phyloP scores from a whole-genome alignment of 2,888 invertebrate species.

The Pardosa pseudoannulata region DNA sequence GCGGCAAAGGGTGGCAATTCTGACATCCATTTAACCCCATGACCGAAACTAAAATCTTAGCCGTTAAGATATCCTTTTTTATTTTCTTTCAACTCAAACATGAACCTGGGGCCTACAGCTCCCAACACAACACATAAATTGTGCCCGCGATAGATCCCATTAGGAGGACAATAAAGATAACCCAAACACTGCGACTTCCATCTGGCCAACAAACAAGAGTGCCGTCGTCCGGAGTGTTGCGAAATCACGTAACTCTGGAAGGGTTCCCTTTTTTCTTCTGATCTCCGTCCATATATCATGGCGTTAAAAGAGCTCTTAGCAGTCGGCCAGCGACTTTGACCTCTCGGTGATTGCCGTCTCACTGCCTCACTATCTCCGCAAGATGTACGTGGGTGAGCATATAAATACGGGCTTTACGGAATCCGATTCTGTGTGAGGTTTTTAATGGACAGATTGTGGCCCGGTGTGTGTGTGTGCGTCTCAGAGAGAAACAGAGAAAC shows the following conservation, averaged over 20 bases:
- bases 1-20: neutral
- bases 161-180: constrained; percentile 7
- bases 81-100: neutral
- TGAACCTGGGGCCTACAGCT: neutral
- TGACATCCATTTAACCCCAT: neutral
- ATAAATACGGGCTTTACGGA: constrained; percentile 45
- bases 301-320: constrained; percentile 61
- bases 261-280: constrained; percentile 12
- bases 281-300: constrained; percentile 47
- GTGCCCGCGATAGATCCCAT: neutral
- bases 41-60: neutral
- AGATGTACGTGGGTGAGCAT: constrained; percentile 54
- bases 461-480: no score
- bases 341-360: neutral
- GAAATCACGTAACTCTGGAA: constrained; percentile 54
- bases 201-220: constrained; percentile 50
- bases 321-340: constrained; percentile 38
- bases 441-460: neutral
- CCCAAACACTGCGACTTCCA: neutral
- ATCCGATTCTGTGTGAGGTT: neutral
- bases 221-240: constrained; percentile 50
- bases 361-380: constrained; percentile 18
- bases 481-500: neutral
- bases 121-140: neutral
- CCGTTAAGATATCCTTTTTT: neutral